Base-by-base conservation (phyloP, 2,888 invertebrate genomes). In the Leptinotarsa haldemani region DNA sequence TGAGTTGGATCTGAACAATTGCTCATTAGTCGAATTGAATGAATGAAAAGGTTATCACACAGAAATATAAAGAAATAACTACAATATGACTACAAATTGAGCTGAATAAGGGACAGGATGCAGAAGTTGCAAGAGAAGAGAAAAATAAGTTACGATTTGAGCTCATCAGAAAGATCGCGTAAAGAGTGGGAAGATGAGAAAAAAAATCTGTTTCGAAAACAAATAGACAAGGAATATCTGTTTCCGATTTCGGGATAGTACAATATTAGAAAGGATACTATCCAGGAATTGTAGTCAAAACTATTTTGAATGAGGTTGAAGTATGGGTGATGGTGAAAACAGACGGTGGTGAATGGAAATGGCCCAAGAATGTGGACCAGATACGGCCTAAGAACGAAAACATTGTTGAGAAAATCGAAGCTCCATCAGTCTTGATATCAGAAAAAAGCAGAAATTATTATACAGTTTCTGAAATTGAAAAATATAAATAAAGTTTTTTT, bases 181-280 rank as follows among this genome's bases (percentile, higher is more conserved):
- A 30, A 25, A 20, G 53, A 56, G 40, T 68, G 9, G 56, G 68
- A 68, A 56, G 68, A n/a, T 4, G 58, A 61, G 30, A 61, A 16
- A n/a, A 61, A 4, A 16, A 4, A 12, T 58, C 25, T 30, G 58
- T 68, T 68, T 68, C 56, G 46, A 40, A 30, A 16, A 56, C 25
- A 53, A 68, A 68, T 56, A 68, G 18, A 48, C 52, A 68, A 68
- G 53, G 56, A 68, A 68, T 68, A 68, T 56, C 68, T 46, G 56
- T 68, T 53, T 46, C 68, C 7, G 68, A 68, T 68, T 68, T 56
- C 56, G 47, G 46, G 7, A 46, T 20, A 22, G 68, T 68, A 58
- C 30, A 68, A 58, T 68, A 68, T 58, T 30, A 68, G 46, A 68
- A 56, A 46, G 18, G 46, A 20, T 68, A 68, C 16, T 68, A 68